Evolutionary conservation across 1,140 invertebrate genomes (phyloP), one percentile per base, ranked within the genome.

Genomic region (Megathymus violae): DNA sequence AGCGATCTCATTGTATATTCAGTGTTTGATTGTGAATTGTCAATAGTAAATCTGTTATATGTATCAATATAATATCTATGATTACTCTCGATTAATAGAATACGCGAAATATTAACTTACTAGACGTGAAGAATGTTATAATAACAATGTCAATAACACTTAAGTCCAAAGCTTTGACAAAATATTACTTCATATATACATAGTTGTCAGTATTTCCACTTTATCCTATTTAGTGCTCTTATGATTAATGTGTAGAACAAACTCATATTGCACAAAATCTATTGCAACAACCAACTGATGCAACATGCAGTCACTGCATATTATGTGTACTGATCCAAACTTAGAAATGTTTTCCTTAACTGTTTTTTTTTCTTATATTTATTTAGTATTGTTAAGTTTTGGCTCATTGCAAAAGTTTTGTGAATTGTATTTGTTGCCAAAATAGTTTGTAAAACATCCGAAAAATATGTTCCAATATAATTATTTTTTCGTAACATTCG

Each of bases 1-100:
- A 58, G 54, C 6, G 54, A 58, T 58, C 54, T 58, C 54, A 58
- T 46, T 58, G 14, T 58, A 31, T 58, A 46, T 46, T 58, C 40
- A 14, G 43, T 34, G 31, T 46, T 7, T 15, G 43, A 13, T 58
- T 44, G 40, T 27, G 54, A 34, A 4, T 58, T 27, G 41, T 34
- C 41, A 27, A 58, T 58, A 27, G 31, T 46, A 10, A 27, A 25
- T 15, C 15, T 27, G 10, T 9, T 56, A 22, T 41, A 25, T 9
- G 13, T 9, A n/a, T 54, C 17, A 5, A 22, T 7, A 15, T 15
- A 31, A 17, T 36, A 15, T 48, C 22, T 15, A 1, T 31, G n/a
- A n/a, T 31, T 31, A 22, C 9, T 31, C 27, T 31, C 27, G 19
- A 31, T 31, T 31, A 11, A 36, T 36, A 36, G 34, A 36, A 10